These are phyloP conservation scores for Spodoptera frugiperda DNA, from an alignment of 1,140 invertebrate genomes.

Conservation along the genomic window DNA sequence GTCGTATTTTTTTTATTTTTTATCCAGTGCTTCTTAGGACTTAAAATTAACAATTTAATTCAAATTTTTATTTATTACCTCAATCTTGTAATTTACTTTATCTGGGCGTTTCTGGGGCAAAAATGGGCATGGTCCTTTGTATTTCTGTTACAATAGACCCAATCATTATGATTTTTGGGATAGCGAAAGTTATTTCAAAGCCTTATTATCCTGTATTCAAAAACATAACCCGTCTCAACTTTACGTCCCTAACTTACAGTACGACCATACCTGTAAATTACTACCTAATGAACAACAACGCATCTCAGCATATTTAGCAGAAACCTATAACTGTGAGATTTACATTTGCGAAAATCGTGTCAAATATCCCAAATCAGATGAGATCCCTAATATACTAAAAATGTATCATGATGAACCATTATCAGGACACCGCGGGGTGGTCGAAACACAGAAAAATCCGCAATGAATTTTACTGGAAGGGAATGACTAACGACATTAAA, in stretches of 20 bases:
- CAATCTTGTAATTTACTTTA: too few relatives aligned
- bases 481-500: conserved; percentile 69
- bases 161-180: conserved; percentile 59
- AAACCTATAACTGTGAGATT: conserved; percentile 46
- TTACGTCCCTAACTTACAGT: conserved; percentile 54
- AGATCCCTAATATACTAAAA: conserved; percentile 68
- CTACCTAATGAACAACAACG: conserved; percentile 54
- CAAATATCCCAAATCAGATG: conserved; percentile 52
- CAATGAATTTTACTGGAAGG: conserved; percentile 68
- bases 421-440: conserved; percentile 67
- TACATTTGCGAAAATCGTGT: conserved; percentile 56
- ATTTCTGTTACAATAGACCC: conserved; percentile 50
- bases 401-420: conserved; percentile 65
- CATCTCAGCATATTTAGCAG: conserved; percentile 55
- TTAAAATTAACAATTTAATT: too few relatives aligned
- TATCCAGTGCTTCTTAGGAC: too few relatives aligned
- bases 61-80: too few relatives aligned
- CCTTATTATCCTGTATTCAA: conserved; percentile 47
- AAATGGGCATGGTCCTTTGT: too few relatives aligned
- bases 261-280: conserved; percentile 54
- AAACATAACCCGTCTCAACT: conserved; percentile 42
- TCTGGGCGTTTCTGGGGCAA: too few relatives aligned
- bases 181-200: conserved; percentile 60
- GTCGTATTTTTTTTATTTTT: too few relatives aligned
- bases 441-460: too few relatives aligned